Percentiles rank a stretch among this genome's conserved stretches.
These are phyloP conservation scores for Cheirogaleus medius DNA, from an alignment of 2,113 vertebrate species.

Conservation along the genomic window DNA sequence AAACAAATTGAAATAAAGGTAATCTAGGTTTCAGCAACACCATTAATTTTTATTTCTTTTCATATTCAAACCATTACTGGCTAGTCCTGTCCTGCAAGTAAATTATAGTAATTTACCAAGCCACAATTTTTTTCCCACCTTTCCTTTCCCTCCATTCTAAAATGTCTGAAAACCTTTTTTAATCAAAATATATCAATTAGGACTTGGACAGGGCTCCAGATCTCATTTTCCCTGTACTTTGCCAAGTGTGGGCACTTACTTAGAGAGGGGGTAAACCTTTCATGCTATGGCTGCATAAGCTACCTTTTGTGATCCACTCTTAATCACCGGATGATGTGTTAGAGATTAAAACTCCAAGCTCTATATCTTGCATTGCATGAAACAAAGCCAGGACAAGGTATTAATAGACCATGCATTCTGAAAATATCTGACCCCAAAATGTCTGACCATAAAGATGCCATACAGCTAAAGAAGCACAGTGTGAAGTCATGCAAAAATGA, in stretches of 20 bases:
- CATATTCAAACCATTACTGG: not conserved
- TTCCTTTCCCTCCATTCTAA: not conserved
- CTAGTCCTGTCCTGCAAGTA: not conserved
- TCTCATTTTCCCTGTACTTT: not conserved
- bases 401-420: not conserved
- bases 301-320: not conserved
- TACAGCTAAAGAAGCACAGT: not conserved
- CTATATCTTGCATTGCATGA: not conserved
- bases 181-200: not conserved
- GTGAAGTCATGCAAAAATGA: not conserved
- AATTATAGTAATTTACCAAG: not conserved
- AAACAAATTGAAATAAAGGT: not conserved
- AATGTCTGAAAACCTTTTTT: not conserved
- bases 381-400: not conserved
- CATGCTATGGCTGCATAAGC: too few relatives aligned
- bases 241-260: not conserved
- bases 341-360: not conserved
- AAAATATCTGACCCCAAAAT: not conserved
- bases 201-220: not conserved
- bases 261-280: not conserved
- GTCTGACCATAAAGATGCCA: not conserved
- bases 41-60: not conserved
- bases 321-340: not conserved
- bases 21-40: not conserved
- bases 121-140: not conserved